These are phyloP conservation scores for Varanus komodoensis DNA, from an alignment of 2,113 vertebrate genomes.

Conservation along the genomic window DNA sequence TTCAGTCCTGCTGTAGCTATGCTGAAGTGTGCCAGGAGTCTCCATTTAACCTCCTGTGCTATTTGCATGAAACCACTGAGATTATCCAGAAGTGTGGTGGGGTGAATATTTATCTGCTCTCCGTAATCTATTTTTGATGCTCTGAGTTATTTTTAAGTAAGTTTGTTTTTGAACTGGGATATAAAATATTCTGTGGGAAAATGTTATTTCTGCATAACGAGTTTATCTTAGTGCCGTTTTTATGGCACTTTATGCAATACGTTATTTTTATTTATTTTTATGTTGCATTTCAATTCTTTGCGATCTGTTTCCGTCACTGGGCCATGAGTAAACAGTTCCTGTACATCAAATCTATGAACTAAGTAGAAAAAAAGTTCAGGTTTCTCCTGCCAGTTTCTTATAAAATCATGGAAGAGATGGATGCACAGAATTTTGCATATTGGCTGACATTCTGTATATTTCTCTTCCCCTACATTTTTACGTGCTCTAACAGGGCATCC, in stretches of 20 bases:
- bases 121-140: not conserved
- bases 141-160: not conserved
- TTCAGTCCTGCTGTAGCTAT: not conserved
- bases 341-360: not conserved
- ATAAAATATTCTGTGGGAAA: not conserved
- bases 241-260: not conserved
- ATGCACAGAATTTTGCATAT: not conserved
- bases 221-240: not conserved
- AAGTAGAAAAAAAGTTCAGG: not conserved
- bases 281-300: not conserved
- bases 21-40: too few species aligned
- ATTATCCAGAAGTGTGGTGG: not conserved
- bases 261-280: not conserved
- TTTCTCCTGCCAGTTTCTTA: not conserved
- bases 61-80: not conserved
- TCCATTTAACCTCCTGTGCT: not conserved
- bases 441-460: not conserved
- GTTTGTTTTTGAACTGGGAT: not conserved
- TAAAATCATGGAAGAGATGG: not conserved
- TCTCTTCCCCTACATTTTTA: not conserved
- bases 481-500: too few species aligned
- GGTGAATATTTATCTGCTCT: not conserved
- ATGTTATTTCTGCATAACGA: not conserved
- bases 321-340: not conserved
- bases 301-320: not conserved